phyloP scores from a whole-genome alignment of 2,113 vertebrate species.

The Dunckerocampus dactyliophorus region DNA sequence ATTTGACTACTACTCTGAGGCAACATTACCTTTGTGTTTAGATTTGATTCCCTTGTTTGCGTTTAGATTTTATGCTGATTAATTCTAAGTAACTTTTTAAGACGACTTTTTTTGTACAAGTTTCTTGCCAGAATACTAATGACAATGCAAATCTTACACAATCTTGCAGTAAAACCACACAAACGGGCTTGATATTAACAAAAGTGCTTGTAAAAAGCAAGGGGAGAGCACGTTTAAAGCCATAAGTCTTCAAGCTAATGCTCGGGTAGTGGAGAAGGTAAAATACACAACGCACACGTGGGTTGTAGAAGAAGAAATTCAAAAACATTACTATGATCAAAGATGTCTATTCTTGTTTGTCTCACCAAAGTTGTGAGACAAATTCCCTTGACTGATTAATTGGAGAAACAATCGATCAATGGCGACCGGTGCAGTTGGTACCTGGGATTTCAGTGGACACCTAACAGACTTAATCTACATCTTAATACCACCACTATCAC shows the following conservation, averaged over 20 bases:
- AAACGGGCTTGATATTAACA: constrained; percentile 15
- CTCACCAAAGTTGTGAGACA: no score
- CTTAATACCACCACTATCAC: no score
- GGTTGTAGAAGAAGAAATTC: neutral
- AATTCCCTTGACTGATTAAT: no score
- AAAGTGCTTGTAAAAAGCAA: constrained; percentile 9
- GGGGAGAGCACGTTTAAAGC: constrained; percentile 3
- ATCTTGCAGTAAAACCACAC: constrained; percentile 13
- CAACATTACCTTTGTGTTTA: neutral
- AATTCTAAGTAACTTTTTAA: neutral
- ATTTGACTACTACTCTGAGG: neutral
- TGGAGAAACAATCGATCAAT: no score
- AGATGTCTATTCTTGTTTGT: no score
- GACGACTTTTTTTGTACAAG: neutral
- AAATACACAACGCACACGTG: neutral
- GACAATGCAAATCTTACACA: constrained; percentile 42
- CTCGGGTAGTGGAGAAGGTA: neutral
- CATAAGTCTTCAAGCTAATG: neutral
- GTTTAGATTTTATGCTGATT: constrained; percentile 12
- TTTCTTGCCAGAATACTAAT: constrained; percentile 15
- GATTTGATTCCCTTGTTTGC: constrained; percentile 1
- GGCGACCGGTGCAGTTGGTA: no score
- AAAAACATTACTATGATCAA: neutral
- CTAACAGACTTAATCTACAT: no score
- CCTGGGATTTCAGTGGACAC: no score